Percentiles rank a stretch among this genome's conserved stretches.
Evolutionary conservation across 2,888 invertebrate genomes (phyloP).

Genomic region (Drosophila multiciliata): DNA sequence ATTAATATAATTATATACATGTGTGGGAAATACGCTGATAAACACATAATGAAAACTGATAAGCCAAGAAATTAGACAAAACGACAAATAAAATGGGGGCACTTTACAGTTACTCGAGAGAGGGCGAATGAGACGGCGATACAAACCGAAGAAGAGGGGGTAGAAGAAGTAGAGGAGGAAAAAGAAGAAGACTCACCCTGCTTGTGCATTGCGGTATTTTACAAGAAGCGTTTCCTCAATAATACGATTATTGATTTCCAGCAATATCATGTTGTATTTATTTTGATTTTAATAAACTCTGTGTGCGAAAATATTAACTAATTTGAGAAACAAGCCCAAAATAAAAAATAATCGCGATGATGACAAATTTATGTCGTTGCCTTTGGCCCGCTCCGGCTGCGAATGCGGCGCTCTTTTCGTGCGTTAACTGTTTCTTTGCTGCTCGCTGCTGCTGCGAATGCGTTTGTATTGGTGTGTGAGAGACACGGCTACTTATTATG

Average conservation of each 20-base stretch:
- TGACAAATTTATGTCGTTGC: conserved; percentile 81
- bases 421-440: conserved; percentile 72
- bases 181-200: conserved; percentile 89
- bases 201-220: conserved; percentile 97
- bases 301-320: conserved; percentile 29
- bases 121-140: conserved; percentile 17
- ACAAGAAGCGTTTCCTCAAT: conserved; percentile 98
- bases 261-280: conserved; percentile 91
- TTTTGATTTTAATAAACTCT: conserved; percentile 27
- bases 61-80: conserved; percentile 48
- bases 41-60: conserved; percentile 45
- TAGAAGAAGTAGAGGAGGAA: background rate
- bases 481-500: conserved; percentile 44
- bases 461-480: conserved; percentile 58
- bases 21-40: conserved; percentile 44
- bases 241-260: conserved; percentile 99
- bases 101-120: conserved; percentile 42
- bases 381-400: conserved; percentile 66
- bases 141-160: background rate
- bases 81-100: conserved; percentile 48
- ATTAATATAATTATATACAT: background rate
- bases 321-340: conserved; percentile 9
- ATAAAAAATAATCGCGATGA: conserved; percentile 39
- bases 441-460: conserved; percentile 43
- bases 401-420: conserved; percentile 66